Percentiles rank a stretch among this genome's conserved stretches.
Evolutionary conservation across 2,113 vertebrate species (phyloP).

Genomic region (Carettochelys insculpta): DNA sequence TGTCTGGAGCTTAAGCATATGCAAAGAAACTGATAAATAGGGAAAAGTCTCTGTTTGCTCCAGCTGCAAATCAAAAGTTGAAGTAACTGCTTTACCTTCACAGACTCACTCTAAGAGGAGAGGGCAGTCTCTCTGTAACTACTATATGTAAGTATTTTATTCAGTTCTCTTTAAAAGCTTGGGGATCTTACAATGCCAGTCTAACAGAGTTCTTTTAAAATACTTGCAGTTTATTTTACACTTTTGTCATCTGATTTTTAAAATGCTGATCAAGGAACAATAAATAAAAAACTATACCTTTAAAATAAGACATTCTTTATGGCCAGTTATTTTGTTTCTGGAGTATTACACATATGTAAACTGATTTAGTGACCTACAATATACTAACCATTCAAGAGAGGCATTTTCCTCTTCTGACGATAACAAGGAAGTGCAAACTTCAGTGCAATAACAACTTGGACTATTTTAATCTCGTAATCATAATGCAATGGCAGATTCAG

Average conservation of each 20-base stretch:
- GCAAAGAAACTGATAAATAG: slow-evolving; percentile 75
- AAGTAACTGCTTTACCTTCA: slow-evolving; percentile 11
- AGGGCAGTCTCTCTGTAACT: slow-evolving; percentile 2
- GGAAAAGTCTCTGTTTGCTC: slow-evolving; percentile 51
- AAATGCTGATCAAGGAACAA: neutral
- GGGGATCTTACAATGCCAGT: neutral
- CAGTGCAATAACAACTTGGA: neutral
- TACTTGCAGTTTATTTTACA: neutral
- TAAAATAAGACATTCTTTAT: neutral
- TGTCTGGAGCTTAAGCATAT: slow-evolving; percentile 73
- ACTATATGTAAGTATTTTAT: slow-evolving; percentile 59
- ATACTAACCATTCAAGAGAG: neutral
- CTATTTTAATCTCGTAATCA: neutral
- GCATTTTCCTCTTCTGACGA: neutral
- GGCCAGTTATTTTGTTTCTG: slow-evolving; percentile 13
- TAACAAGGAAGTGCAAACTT: neutral
- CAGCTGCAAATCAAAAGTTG: slow-evolving; percentile 45
- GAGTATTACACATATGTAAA: neutral
- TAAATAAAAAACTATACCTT: neutral
- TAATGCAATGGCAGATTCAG: neutral
- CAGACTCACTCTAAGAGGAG: neutral
- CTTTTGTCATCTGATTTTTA: slow-evolving; percentile 21
- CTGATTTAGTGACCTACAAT: neutral
- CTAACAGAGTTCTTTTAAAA: neutral
- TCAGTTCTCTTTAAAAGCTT: slow-evolving; percentile 35